Conservation (phyloP, 2,888 invertebrate species). For the Polymixis flavicincta region DNA sequence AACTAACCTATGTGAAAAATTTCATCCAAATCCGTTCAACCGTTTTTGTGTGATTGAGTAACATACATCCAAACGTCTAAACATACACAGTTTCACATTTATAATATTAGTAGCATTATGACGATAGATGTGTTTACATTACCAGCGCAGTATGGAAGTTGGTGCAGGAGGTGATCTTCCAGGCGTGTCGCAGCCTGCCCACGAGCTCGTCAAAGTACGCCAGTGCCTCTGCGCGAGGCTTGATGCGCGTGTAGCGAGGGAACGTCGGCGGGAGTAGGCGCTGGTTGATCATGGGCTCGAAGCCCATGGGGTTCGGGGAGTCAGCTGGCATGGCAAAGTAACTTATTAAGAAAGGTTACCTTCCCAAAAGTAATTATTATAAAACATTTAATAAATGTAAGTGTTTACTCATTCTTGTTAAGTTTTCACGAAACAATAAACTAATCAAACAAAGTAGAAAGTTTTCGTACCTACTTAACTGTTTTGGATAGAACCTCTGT, state of each 20-base stretch:
- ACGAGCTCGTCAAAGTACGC: constrained; percentile 95
- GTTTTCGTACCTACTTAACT: neutral
- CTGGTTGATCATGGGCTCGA: constrained; percentile 99
- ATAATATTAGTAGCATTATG: too few relatives aligned
- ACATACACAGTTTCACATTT: too few relatives aligned
- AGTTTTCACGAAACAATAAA: neutral
- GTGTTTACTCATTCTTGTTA: neutral
- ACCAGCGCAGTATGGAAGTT: constrained; percentile 96
- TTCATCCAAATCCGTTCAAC: too few relatives aligned
- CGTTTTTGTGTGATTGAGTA: too few relatives aligned
- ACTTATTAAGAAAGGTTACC: neutral
- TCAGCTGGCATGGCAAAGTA: constrained; percentile 87
- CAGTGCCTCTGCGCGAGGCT: constrained; percentile 94
- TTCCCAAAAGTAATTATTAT: neutral
- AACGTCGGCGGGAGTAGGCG: constrained; percentile 99
- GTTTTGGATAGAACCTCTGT: neutral
- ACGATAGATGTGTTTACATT: constrained; percentile 48
- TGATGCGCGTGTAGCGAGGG: constrained; percentile 98
- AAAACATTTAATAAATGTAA: neutral
- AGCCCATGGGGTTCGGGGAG: constrained; percentile 96
- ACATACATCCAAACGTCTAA: too few relatives aligned
- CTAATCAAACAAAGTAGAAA: neutral
- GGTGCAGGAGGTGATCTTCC: constrained; percentile 94
- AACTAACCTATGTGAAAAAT: too few relatives aligned
- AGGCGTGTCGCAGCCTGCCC: constrained; percentile 94